Percentiles rank a stretch among this genome's conserved stretches.
These are phyloP conservation scores for Malachius bipustulatus DNA, from an alignment of 2,888 invertebrate species.

Conservation along the genomic window DNA sequence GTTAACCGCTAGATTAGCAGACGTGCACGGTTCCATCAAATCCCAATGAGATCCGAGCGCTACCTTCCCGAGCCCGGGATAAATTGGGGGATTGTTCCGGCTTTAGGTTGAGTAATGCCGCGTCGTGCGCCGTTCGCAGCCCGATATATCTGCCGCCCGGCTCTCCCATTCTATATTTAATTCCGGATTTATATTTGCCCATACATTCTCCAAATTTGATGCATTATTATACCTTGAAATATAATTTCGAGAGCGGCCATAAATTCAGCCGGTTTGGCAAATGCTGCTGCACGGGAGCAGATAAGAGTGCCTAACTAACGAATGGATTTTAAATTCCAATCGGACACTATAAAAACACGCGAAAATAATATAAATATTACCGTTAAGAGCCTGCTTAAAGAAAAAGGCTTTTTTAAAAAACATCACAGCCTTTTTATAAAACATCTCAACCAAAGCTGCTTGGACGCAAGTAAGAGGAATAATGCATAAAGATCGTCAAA, in stretches of 20 bases:
- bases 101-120: constrained; percentile 38
- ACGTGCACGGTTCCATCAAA: constrained; percentile 39
- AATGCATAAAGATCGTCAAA: too few species aligned
- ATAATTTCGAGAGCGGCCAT: constrained; percentile 33
- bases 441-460: too few species aligned
- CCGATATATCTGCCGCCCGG: constrained; percentile 35
- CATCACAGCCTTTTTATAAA: too few species aligned
- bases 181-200: constrained; percentile 36
- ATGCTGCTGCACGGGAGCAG: constrained; percentile 34
- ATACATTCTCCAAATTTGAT: constrained; percentile 36
- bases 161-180: constrained; percentile 38
- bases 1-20: constrained; percentile 39
- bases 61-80: constrained; percentile 35
- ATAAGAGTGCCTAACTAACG: constrained; percentile 35
- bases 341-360: too few species aligned
- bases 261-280: constrained; percentile 25
- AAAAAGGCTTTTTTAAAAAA: too few species aligned
- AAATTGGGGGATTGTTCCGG: constrained; percentile 39
- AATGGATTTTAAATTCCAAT: too few species aligned
- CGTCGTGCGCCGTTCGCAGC: constrained; percentile 37
- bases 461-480: too few species aligned
- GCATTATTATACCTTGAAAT: constrained; percentile 39
- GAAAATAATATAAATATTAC: too few species aligned
- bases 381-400: too few species aligned
- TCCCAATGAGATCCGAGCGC: constrained; percentile 39